Evolutionary conservation across 2,888 invertebrate species (phyloP).

Genomic region (Icerya purchasi): DNA sequence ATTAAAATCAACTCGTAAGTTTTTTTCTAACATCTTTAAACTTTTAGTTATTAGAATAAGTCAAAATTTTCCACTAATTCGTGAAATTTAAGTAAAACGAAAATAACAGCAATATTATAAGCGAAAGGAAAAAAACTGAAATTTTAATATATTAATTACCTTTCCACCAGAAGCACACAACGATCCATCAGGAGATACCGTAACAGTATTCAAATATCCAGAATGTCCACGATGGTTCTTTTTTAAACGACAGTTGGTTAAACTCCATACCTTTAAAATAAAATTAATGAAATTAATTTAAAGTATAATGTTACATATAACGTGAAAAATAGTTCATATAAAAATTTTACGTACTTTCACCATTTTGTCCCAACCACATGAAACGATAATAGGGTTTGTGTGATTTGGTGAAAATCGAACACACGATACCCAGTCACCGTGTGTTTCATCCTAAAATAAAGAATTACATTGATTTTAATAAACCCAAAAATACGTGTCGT

Average conservation of each 20-base stretch:
- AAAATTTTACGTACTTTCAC: constrained; percentile 59
- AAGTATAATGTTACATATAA: background rate
- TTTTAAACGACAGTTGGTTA: constrained; percentile 95
- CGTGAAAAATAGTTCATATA: background rate
- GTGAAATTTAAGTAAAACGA: background rate
- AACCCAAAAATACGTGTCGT: background rate
- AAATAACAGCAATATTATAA: background rate
- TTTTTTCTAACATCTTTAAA: background rate
- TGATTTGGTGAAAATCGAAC: constrained; percentile 97
- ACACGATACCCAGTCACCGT: constrained; percentile 96
- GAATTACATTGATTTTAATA: background rate
- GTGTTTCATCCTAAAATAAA: constrained; percentile 54
- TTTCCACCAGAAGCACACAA: constrained; percentile 99
- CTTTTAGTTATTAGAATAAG: background rate
- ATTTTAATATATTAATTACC: constrained; percentile 26
- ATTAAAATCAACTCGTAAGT: background rate
- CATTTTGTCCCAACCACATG: constrained; percentile 94
- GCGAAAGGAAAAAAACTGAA: no score
- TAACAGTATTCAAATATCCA: constrained; percentile 94
- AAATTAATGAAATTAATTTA: background rate
- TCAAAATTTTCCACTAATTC: background rate
- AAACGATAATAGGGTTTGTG: constrained; percentile 94
- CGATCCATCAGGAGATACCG: constrained; percentile 97
- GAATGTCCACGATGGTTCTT: constrained; percentile 94
- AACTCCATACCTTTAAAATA: constrained; percentile 47